Conservation (phyloP, 2,113 vertebrate species). For the Cyphotilapia sp. region DNA sequence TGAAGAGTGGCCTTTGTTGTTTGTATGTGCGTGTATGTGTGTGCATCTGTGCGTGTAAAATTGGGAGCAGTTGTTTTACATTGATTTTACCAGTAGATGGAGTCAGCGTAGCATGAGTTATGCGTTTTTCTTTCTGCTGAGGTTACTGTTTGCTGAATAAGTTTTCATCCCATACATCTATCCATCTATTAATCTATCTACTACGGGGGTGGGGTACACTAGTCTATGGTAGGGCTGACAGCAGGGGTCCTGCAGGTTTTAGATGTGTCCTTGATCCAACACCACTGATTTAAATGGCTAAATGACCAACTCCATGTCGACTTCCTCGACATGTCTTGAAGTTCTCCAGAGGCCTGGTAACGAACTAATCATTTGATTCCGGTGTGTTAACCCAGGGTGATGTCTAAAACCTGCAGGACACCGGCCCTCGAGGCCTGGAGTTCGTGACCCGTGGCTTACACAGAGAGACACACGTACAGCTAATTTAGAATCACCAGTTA, state of each 20-base stretch:
- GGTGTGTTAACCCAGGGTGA: not conserved
- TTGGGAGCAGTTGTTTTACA: not conserved
- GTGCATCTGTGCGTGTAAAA: not conserved
- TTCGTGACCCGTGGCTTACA: not conserved
- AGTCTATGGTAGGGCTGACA: not conserved
- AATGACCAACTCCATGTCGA: not conserved
- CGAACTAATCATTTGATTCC: not conserved
- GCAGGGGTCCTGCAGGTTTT: not conserved
- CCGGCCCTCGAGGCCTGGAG: not conserved
- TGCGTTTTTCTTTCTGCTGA: accelerated
- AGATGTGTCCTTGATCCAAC: not conserved
- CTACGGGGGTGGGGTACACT: not conserved
- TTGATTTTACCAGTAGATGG: slow-evolving; percentile 25
- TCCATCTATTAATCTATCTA: not conserved
- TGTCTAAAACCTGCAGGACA: not conserved
- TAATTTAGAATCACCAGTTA: not conserved
- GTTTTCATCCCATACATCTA: not conserved
- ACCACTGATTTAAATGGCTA: not conserved
- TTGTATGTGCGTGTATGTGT: not conserved
- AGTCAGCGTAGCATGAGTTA: not conserved
- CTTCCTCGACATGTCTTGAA: not conserved
- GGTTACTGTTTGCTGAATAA: not conserved
- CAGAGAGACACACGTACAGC: not conserved
- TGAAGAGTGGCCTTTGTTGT: not conserved
- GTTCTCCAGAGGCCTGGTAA: not conserved